These are phyloP conservation scores for Rambutsinella grinnellia DNA, from an alignment of 2,888 invertebrate species.

Conservation along the genomic window DNA sequence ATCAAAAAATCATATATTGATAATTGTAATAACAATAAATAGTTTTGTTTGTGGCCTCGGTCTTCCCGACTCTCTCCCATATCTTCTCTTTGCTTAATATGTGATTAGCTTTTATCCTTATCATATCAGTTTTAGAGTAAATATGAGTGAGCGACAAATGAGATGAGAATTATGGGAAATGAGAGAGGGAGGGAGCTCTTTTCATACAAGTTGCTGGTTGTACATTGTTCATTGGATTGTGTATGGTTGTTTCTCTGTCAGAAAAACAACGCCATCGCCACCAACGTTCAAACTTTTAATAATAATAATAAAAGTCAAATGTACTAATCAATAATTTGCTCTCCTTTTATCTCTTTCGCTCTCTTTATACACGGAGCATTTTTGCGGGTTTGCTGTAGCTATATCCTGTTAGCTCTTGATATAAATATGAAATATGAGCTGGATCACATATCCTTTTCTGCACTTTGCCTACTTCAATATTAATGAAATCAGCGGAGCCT, in stretches of 20 bases:
- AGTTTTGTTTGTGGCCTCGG: slow-evolving; percentile 52
- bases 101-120: slow-evolving; percentile 56
- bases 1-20: slow-evolving; percentile 40
- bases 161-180: slow-evolving; percentile 19
- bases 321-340: slow-evolving; percentile 47
- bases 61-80: slow-evolving; percentile 29
- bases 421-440: too few species aligned
- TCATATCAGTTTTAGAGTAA: slow-evolving; percentile 57
- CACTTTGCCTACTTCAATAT: too few species aligned
- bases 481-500: too few species aligned
- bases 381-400: slow-evolving; percentile 34
- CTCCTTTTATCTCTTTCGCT: slow-evolving; percentile 23
- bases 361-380: slow-evolving; percentile 1
- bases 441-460: too few species aligned
- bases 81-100: slow-evolving; percentile 18
- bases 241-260: slow-evolving; percentile 3
- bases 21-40: not conserved
- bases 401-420: not conserved
- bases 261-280: not conserved
- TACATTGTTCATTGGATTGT: not conserved
- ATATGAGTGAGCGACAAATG: slow-evolving; percentile 54
- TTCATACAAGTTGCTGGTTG: slow-evolving; percentile 1
- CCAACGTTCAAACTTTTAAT: not conserved
- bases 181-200: not conserved
- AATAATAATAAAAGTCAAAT: not conserved